Conservation (phyloP, 1,140 invertebrate genomes). For the Drosophila varians region DNA sequence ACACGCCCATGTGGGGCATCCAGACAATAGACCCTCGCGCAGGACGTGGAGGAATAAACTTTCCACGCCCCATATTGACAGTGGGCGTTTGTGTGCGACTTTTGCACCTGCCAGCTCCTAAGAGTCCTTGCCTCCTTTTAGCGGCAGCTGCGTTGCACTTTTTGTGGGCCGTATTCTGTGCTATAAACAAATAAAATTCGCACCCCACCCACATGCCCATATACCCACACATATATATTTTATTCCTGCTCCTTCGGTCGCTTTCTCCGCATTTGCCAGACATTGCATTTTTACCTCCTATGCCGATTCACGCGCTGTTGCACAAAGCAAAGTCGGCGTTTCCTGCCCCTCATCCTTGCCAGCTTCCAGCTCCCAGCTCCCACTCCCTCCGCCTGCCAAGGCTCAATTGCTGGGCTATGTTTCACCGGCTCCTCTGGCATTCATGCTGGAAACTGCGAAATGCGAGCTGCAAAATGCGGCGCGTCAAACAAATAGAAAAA, state of each 20-base stretch:
- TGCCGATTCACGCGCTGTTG: constrained; percentile 68
- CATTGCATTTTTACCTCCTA: constrained; percentile 63
- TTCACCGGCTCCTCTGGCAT: constrained; percentile 44
- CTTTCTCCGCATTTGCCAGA: constrained; percentile 55
- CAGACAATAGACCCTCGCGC: constrained; percentile 47
- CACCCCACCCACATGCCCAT: constrained; percentile 1
- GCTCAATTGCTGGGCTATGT: constrained; percentile 60
- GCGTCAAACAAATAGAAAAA: constrained; percentile 62
- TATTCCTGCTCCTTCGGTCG: constrained; percentile 8
- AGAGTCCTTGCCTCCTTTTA: constrained; percentile 20
- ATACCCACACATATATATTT: constrained; percentile 1
- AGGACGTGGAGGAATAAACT: constrained; percentile 11
- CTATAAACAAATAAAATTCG: constrained; percentile 75
- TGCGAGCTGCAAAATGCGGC: constrained; percentile 32
- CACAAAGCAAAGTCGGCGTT: constrained; percentile 79
- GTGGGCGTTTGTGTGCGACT: constrained; percentile 27
- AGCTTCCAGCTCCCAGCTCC: not conserved
- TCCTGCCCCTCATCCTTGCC: not conserved
- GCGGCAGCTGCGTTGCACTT: constrained; percentile 66
- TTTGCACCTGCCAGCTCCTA: constrained; percentile 47
- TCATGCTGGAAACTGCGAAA: constrained; percentile 16
- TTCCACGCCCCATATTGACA: constrained; percentile 58
- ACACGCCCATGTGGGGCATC: constrained; percentile 11
- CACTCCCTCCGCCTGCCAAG: constrained; percentile 14
- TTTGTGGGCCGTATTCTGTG: constrained; percentile 54